Base-by-base conservation (phyloP, 2,888 invertebrate species). In the Rotaria magnacalcarata region DNA sequence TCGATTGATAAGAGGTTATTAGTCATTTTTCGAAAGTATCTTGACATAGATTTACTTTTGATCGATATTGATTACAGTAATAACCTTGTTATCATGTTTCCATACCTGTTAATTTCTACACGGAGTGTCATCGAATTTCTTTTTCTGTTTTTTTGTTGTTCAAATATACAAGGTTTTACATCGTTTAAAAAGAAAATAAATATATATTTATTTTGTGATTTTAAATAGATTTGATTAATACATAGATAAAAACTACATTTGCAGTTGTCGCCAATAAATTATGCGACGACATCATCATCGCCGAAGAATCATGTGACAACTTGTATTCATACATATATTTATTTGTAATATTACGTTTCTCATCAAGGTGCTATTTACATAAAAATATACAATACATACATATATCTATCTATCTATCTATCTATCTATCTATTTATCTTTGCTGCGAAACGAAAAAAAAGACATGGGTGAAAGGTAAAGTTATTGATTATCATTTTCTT, bases 291-390 rank as follows among this genome's bases (percentile, higher is more conserved):
- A 27, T 67, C 34, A n/a, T 67, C 67, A n/a, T 34, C 27, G 14
- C 16, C 27, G 14, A 67, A 34, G 67, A 34, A 4, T 16, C 67
- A 67, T 67, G 67, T 67, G 67, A 67, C 67, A 67, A 67, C 34
- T 67, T 16, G n/a, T 67, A 14, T 34, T 11, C 14, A 6, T 34
- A n/a, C 16, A 34, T 34, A 21, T 67, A 14, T 67, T 67, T 34
- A 67, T 34, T 67, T 27, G 27, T 67, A 67, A 54, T 54, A 54
- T 21, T 54, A 54, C 21, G 34, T 67, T 67, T 67, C 67, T 34
- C 10, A 27, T 67, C 67, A 67, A 67, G 67, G 67, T 67, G 27
- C 67, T 67, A 67, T 34, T 67, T 67, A 67, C 67, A 67, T 67
- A 27, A 11, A 27, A 5, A 67, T 67, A 67, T 16, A 52, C 34